Evolutionary conservation across 2,888 invertebrate species (phyloP).

Genomic region (Archaeoteleia sp.): DNA sequence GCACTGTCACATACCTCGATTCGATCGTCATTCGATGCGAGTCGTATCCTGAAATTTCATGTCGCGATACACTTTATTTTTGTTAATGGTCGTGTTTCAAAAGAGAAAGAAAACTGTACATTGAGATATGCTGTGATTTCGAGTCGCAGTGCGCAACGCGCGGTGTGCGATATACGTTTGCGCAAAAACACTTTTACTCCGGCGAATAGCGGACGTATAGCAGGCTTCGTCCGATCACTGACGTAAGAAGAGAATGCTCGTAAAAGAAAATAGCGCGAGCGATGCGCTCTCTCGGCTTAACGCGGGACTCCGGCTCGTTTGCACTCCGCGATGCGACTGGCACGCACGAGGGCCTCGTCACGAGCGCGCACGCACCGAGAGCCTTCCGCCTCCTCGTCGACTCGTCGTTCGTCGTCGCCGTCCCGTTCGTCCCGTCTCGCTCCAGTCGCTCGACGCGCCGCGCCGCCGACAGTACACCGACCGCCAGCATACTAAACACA

Average conservation of each 20-base stretch:
- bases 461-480: conserved; percentile 64
- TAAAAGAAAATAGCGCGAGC: conserved; percentile 20
- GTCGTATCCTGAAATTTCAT: no score
- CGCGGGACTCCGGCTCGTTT: conserved; percentile 53
- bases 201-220: not conserved
- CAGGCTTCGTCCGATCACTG: conserved; percentile 2
- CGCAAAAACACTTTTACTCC: not conserved
- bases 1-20: not conserved
- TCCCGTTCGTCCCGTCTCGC: conserved; percentile 20
- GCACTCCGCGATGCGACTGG: conserved; percentile 59
- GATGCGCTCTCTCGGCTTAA: conserved; percentile 24
- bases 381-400: conserved; percentile 46
- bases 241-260: conserved; percentile 5
- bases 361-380: conserved; percentile 58
- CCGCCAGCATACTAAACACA: conserved; percentile 67
- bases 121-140: no score
- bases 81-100: no score
- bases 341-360: conserved; percentile 64
- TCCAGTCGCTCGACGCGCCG: conserved; percentile 36
- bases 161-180: no score
- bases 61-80: no score
- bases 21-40: no score
- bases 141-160: no score
- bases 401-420: conserved; percentile 1
- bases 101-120: no score